Base-by-base conservation (phyloP, 37 sponge, comb jelly and placozoan species). In the Crambe crambe region DNA sequence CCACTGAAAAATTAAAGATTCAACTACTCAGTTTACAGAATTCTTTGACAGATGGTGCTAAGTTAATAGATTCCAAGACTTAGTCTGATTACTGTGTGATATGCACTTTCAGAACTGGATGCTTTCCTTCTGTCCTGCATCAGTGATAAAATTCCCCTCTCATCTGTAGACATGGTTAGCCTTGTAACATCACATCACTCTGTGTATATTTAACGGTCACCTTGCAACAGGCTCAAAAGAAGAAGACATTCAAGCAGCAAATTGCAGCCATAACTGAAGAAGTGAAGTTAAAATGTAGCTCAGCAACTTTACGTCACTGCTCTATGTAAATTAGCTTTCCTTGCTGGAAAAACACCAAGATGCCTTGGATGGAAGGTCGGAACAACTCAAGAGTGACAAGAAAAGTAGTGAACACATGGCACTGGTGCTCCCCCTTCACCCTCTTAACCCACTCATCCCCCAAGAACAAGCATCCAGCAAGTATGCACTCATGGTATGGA, bases 401-500 rank as follows among this genome's bases (percentile, higher is more conserved):
- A 30, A 15, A 23, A 57, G 1, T 51, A 12, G 23, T 27, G 34
- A 44, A 1, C 80, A 86, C 40, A 34, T 12, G 26, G 80, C 80
- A 20, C 68, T 91, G 22, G 76, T 69, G 3, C 41, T 72, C 56
- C 76, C 80, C 31, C 6, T 51, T 34, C 88, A 91, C 60, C 88
- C 88, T 4, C 61, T 38, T 76, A 87, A 83, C 35, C 92, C 92
- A 20, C 81, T 91, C 34, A 56, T 86, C 25, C 57, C 89, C 27
- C 92, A 91, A 72, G 77, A 80, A 35, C 91, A 91, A 43, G 36
- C 70, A 23, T 22, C 82, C 54, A 91, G 76, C 76, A 91, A 91
- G 56, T 91, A 86, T 73, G 78, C 91, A 18, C 68, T 63, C 37
- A 86, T 91, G 84, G 91, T 91, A 47, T 71, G 89, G 42, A 37